These are phyloP conservation scores for Heliocidaris erythrogramma DNA, from an alignment of 35 echinoderm and acorn worm species.

Conservation along the genomic window DNA sequence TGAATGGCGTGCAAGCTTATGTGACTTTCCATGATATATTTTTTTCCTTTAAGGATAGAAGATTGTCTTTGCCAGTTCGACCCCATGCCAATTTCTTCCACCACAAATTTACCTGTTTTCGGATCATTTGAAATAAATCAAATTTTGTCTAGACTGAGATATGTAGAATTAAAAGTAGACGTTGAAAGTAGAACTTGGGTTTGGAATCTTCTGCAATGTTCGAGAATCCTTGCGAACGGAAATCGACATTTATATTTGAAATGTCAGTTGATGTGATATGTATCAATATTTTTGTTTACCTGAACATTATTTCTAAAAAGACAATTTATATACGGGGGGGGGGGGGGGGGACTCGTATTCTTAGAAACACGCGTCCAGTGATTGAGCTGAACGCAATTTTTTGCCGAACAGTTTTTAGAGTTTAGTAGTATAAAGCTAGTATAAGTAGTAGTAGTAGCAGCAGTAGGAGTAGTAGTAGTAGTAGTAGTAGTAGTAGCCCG, in stretches of 20 bases:
- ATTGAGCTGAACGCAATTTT: too few relatives aligned
- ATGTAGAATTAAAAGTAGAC: slow-evolving; percentile 2
- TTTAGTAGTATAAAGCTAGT: too few relatives aligned
- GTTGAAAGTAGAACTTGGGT: not conserved
- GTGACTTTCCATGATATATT: not conserved
- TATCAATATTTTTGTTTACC: not conserved
- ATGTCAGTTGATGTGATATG: not conserved
- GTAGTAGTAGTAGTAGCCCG: too few relatives aligned
- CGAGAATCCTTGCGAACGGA: not conserved
- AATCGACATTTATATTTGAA: not conserved
- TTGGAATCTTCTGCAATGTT: not conserved
- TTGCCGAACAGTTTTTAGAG: too few relatives aligned
- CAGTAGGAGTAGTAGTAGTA: not conserved
- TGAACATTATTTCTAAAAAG: not conserved
- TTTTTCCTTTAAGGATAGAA: not conserved
- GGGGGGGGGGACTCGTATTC: too few relatives aligned
- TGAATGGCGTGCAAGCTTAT: not conserved
- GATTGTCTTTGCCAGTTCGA: not conserved
- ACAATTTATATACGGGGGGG: not conserved
- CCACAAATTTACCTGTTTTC: not conserved
- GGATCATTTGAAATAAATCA: not conserved
- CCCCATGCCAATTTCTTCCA: not conserved
- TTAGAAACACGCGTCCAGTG: too few relatives aligned
- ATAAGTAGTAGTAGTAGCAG: too few relatives aligned
- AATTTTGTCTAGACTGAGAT: not conserved